Evolutionary conservation across 37 sponge, comb jelly and placozoan species (phyloP), one percentile per base, ranked within the genome.

Genomic region (Halisarca cf. caerulea): DNA sequence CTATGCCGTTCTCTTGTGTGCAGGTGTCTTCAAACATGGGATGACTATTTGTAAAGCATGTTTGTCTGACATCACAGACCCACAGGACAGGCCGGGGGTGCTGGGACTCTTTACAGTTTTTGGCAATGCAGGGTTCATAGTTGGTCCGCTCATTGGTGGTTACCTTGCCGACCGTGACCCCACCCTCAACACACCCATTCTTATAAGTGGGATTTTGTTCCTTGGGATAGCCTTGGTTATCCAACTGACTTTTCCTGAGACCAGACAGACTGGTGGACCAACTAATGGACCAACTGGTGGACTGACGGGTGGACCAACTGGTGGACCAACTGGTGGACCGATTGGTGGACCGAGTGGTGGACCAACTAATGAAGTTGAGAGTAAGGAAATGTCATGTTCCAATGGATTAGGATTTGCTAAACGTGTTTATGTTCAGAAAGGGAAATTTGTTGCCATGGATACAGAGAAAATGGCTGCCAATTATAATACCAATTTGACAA

Each of bases 11-110:
- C 18, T 41, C n/a, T n/a, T n/a, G n/a, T n/a, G n/a, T 62, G 36
- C 74, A 92, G 93, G 93, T 11, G 20, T 89, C 3, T 62, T 92
- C 27, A 92, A 92, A 68, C 93, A 92, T 79, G 87, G 93, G 0
- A 62, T 87, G 1, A 74, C 93, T 24, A 75, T 83, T 32, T 25
- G 85, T 42, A 89, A 86, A 42, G 91, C 86, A 24, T 90, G 80
- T 58, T 59, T 93, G 18, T 38, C 90, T 9, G 95, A 94, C 62
- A 83, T 89, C 44, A 77, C 89, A 8, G 25, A 18, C 0, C 32
- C 37, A 3, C 27, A 64, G 21, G 86, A 94, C 17, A 61, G 81
- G 32, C 80, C 82, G 24, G 62, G 79, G 14, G 66, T 85, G 0
- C 54, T 90, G 9, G 92, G 94, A 14, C 17, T 55, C 40, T 93